phyloP scores from a whole-genome alignment of 2,113 vertebrate species.

The Nicator chloris region DNA sequence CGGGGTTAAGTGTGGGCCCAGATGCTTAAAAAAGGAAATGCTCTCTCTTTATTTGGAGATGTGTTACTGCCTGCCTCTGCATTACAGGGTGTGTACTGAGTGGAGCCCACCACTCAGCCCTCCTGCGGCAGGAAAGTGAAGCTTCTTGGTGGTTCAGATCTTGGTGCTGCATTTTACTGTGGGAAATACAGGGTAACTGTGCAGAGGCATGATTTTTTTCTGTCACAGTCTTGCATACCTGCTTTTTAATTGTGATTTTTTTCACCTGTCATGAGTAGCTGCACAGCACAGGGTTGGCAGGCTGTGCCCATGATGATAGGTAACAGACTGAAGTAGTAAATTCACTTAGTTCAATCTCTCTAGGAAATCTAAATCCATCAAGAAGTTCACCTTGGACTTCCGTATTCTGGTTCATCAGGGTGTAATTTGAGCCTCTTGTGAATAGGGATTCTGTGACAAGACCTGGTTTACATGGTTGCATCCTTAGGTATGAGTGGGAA shows the following conservation, averaged over 20 bases:
- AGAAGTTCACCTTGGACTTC: not conserved
- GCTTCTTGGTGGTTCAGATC: not conserved
- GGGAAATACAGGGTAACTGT: not conserved
- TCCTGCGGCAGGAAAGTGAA: not conserved
- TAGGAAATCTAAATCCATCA: not conserved
- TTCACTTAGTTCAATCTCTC: not conserved
- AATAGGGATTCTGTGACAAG: not conserved
- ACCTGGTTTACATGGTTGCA: not conserved
- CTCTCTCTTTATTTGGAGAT: not conserved
- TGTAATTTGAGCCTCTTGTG: not conserved
- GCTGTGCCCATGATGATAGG: not conserved
- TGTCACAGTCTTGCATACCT: not conserved
- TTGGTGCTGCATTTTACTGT: not conserved
- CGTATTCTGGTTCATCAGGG: fast-evolving
- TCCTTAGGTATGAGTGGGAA: not conserved
- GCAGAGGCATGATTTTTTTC: not conserved
- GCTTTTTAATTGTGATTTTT: not conserved
- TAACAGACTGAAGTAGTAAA: not conserved
- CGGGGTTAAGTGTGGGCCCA: not conserved
- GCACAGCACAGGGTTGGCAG: not conserved
- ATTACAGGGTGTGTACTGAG: not conserved
- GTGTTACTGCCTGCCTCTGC: not conserved
- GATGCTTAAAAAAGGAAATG: not conserved
- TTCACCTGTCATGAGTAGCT: not conserved
- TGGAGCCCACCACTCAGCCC: not conserved